phyloP scores from a whole-genome alignment of 2,113 vertebrate genomes.

The Baryphthengus martii region DNA sequence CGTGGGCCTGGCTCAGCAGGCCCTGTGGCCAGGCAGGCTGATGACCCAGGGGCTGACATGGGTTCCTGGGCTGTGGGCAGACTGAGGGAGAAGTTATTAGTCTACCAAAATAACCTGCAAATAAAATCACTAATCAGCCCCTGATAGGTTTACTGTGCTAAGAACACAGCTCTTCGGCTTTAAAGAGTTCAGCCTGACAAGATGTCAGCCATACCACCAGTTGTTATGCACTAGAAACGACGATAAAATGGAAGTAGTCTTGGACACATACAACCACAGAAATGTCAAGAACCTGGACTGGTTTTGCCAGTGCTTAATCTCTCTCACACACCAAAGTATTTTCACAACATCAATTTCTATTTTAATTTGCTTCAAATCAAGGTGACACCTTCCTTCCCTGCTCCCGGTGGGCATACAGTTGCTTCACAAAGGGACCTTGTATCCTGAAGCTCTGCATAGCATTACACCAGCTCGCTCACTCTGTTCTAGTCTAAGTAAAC shows the following conservation, averaged over 20 bases:
- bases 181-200: not conserved
- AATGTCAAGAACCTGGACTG: not conserved
- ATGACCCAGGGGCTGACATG: not conserved
- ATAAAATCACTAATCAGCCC: constrained; percentile 13
- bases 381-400: fast-evolving
- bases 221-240: not conserved
- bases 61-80: not conserved
- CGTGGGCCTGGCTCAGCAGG: too few species aligned
- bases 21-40: fast-evolving
- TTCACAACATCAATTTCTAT: not conserved
- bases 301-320: not conserved
- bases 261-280: not conserved
- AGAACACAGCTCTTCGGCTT: constrained; percentile 6
- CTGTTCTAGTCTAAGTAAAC: not conserved
- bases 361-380: not conserved
- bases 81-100: not conserved
- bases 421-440: not conserved
- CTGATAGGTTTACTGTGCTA: constrained; percentile 16
- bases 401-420: not conserved
- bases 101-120: constrained; percentile 27
- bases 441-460: not conserved
- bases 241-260: not conserved
- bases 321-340: not conserved
- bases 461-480: not conserved
- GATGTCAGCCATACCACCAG: not conserved